phyloP scores from a whole-genome alignment of 2,888 invertebrate genomes.

The Cephus sareptanus region DNA sequence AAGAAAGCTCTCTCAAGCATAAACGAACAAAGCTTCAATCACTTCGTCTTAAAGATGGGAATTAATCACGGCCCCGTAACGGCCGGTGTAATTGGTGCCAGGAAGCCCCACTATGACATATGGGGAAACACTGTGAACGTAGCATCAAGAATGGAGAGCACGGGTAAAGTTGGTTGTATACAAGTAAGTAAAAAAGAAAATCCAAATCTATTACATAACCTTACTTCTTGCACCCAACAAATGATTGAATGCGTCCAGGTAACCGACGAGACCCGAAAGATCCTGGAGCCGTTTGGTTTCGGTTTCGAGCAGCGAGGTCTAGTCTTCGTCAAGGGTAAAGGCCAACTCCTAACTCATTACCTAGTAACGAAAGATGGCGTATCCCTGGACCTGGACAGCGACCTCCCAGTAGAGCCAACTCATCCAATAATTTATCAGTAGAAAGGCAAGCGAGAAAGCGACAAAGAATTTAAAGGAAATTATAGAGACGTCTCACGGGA shows the following conservation, averaged over 20 bases:
- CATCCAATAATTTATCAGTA: conserved; percentile 64
- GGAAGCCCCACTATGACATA: conserved; percentile 96
- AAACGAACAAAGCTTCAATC: conserved; percentile 95
- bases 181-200: conserved; percentile 73
- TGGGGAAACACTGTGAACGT: conserved; percentile 99
- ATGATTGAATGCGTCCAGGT: conserved; percentile 72
- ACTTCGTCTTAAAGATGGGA: conserved; percentile 93
- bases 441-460: conserved; percentile 10
- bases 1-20: conserved; percentile 91
- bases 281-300: conserved; percentile 90
- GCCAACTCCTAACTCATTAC: conserved; percentile 95
- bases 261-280: conserved; percentile 92
- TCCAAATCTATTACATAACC: background rate
- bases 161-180: conserved; percentile 93
- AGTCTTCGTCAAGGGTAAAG: conserved; percentile 97
- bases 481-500: background rate
- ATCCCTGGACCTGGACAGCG: conserved; percentile 59
- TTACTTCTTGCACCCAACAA: background rate
- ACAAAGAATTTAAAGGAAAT: background rate
- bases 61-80: conserved; percentile 96
- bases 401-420: conserved; percentile 59
- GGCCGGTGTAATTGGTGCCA: conserved; percentile 94
- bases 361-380: conserved; percentile 70
- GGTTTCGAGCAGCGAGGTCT: conserved; percentile 94
- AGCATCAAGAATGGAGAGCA: conserved; percentile 97